A percentile compares a stretch with the other conserved stretches of the same genome.
Conservation (phyloP, 2,797 vertebrate genomes). For the Bucorvus abyssinicus region DNA sequence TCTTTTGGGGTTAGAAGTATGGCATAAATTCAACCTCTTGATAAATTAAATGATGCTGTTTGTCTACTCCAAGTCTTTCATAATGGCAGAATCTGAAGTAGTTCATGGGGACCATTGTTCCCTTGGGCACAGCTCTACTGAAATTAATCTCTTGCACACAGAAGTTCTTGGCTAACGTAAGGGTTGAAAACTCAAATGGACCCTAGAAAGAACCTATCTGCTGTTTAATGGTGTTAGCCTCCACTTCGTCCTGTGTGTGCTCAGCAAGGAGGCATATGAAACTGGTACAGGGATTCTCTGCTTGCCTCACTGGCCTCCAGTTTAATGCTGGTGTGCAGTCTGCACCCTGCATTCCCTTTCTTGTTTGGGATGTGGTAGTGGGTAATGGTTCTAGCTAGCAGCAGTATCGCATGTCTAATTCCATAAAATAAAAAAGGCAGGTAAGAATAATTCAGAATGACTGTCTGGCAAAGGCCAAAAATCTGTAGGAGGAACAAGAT, state of each 20-base stretch:
- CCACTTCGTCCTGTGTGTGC: neutral
- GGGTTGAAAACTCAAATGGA: neutral
- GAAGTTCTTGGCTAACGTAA: neutral
- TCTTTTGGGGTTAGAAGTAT: neutral
- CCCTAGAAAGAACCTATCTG: neutral
- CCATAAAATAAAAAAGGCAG: neutral
- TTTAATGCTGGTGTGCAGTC: neutral
- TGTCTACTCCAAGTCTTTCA: neutral
- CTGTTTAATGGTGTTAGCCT: neutral
- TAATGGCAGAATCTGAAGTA: neutral
- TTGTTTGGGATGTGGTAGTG: neutral
- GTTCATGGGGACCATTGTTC: neutral
- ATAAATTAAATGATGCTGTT: neutral
- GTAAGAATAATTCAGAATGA: neutral
- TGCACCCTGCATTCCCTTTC: neutral
- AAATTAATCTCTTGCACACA: neutral
- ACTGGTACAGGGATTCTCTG: neutral
- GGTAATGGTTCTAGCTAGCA: neutral
- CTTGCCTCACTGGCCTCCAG: neutral
- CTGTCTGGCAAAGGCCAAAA: neutral
- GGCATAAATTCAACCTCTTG: neutral
- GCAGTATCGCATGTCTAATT: neutral
- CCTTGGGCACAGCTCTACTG: neutral
- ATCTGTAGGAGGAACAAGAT: neutral
- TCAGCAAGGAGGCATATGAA: neutral